phyloP scores from a whole-genome alignment of 2,888 invertebrate genomes.

The Lysandra coridon region DNA sequence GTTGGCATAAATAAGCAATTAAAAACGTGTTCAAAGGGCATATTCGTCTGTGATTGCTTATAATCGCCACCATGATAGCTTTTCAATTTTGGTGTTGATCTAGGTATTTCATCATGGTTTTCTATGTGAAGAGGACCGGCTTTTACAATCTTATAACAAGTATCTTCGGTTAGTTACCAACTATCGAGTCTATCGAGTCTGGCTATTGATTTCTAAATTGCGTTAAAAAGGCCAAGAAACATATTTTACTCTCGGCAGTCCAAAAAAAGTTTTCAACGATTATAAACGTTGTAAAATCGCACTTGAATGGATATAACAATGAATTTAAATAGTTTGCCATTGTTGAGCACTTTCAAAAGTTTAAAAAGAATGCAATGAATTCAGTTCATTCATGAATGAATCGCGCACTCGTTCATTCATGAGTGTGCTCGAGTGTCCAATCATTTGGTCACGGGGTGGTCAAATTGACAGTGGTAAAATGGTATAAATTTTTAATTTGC shows the following conservation, averaged over 20 bases:
- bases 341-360: not conserved
- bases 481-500: conserved; percentile 8
- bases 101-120: too few species aligned
- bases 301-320: conserved; percentile 24
- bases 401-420: conserved; percentile 21
- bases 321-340: not conserved
- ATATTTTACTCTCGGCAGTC: not conserved
- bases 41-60: too few species aligned
- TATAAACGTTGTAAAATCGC: conserved; percentile 13
- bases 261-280: not conserved
- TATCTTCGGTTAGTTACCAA: too few species aligned
- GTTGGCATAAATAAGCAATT: too few species aligned
- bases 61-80: too few species aligned
- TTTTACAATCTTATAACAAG: too few species aligned
- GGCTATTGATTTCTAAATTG: not conserved
- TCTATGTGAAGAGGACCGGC: too few species aligned
- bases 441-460: conserved; percentile 24
- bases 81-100: too few species aligned
- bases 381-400: conserved; percentile 21
- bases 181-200: not conserved
- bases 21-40: too few species aligned
- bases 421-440: conserved; percentile 21
- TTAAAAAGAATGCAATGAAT: conserved; percentile 10
- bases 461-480: not conserved
- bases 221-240: not conserved